Conservation (phyloP, 2,888 invertebrate genomes). For the Pollenia griseotomentosa region DNA sequence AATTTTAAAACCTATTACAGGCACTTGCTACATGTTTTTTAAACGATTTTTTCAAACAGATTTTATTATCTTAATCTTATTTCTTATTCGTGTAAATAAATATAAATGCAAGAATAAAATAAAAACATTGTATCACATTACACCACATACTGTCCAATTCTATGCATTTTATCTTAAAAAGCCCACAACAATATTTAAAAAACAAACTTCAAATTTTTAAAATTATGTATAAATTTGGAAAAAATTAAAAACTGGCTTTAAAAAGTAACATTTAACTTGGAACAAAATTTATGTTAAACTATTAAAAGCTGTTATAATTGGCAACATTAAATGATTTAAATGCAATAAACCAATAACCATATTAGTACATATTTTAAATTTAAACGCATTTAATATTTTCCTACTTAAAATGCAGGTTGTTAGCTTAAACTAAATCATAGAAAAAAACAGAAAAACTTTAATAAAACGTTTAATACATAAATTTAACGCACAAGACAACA, state of each 20-base stretch:
- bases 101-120: not conserved
- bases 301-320: constrained; percentile 83
- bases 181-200: constrained; percentile 6
- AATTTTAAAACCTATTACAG: too few species aligned
- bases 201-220: constrained; percentile 17
- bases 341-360: constrained; percentile 74
- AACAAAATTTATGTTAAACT: constrained; percentile 82
- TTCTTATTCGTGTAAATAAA: not conserved
- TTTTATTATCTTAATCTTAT: constrained; percentile 11
- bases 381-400: constrained; percentile 50
- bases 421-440: constrained; percentile 23
- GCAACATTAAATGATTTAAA: constrained; percentile 83
- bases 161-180: not conserved
- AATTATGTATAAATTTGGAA: constrained; percentile 5
- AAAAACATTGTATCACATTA: constrained; percentile 10
- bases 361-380: constrained; percentile 61
- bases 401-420: constrained; percentile 58
- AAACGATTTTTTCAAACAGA: not conserved
- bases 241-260: not conserved
- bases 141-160: not conserved
- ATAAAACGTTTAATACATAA: constrained; percentile 48
- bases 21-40: too few species aligned
- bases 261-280: not conserved
- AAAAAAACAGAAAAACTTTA: constrained; percentile 31
- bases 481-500: constrained; percentile 50